Evolutionary conservation across 2,888 invertebrate species (phyloP), one percentile per base, ranked within the genome.

Genomic region (Strigamia maritima): DNA sequence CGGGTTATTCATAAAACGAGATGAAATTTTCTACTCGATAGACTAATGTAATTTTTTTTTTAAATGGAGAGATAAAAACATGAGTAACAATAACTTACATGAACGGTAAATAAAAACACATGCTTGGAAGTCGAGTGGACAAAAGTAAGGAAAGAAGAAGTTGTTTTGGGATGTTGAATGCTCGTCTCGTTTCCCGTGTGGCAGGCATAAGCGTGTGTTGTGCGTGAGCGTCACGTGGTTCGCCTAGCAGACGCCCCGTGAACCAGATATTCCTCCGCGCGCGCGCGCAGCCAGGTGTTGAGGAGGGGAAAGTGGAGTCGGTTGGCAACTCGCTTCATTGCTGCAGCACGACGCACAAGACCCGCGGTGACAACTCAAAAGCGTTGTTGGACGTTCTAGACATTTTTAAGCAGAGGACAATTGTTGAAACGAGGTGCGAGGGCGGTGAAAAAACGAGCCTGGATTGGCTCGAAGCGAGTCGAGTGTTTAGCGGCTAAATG

Each of bases 401-500:
- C 12, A 70, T 28, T 70, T 70, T 70, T 14, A 1, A 26, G 70
- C 14, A 14, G 24, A 14, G 28, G 28, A 70, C 26, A 28, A 28
- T 26, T 26, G 70, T 28, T 3, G 28, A 70, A 28, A 70, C 24
- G 70, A 70, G 70, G 70, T 70, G 70, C 70, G 70, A 12, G 70
- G 70, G 70, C 70, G 28, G 70, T 28, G 28, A 14, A 70, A 70
- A 24, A 70, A 2, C 70, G 70, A 28, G 70, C 70, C 70, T 70
- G 54, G 54, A 54, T 70, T 70, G 70, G 70, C 28, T 70, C 70
- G 70, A 28, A 26, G 28, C 70, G 70, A 70, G 70, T 70, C 70
- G 75, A 75, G 24, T 79, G 79, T 79, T 74, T 79, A 79, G 79
- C 75, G 38, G 79, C 74, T 79, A 79, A 79, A 79, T 76, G 79